A percentile compares a stretch with the other conserved stretches of the same genome.
Evolutionary conservation across 2,888 invertebrate genomes (phyloP).

Genomic region (Antheraea assamensis): DNA sequence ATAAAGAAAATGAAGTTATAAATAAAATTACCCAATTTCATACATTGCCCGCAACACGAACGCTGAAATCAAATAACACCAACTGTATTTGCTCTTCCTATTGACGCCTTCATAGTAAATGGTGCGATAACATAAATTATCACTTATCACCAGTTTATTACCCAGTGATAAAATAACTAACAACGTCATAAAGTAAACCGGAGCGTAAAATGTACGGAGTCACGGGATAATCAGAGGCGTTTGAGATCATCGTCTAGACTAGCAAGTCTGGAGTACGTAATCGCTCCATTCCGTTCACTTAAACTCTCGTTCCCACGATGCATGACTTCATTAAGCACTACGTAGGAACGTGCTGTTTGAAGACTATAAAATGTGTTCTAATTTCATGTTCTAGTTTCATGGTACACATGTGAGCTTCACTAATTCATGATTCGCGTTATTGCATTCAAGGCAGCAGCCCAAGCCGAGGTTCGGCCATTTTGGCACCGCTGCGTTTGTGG

Average conservation of each 20-base stretch:
- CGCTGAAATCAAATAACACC: not conserved
- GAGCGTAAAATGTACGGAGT: not conserved
- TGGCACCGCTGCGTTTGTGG: too few relatives aligned
- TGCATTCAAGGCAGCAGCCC: too few relatives aligned
- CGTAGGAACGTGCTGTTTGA: too few relatives aligned
- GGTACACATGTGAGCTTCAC: too few relatives aligned
- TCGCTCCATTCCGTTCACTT: too few relatives aligned
- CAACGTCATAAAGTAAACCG: not conserved
- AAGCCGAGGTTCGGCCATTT: too few relatives aligned
- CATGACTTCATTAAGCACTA: too few relatives aligned
- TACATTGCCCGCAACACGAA: not conserved
- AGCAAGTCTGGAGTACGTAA: not conserved
- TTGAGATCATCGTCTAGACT: not conserved
- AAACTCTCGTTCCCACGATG: too few relatives aligned
- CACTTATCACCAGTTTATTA: slow-evolving; percentile 12
- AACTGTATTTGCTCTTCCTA: slow-evolving; percentile 3
- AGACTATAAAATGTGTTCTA: too few relatives aligned
- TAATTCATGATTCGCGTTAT: too few relatives aligned
- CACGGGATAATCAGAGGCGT: not conserved
- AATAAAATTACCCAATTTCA: not conserved
- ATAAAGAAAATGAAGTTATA: not conserved
- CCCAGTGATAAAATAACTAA: not conserved
- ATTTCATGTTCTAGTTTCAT: too few relatives aligned
- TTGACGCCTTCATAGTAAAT: not conserved
- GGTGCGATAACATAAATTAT: slow-evolving; percentile 11